Evolutionary conservation across 2,888 invertebrate species (phyloP).

Genomic region (Ochropacha duplaris): DNA sequence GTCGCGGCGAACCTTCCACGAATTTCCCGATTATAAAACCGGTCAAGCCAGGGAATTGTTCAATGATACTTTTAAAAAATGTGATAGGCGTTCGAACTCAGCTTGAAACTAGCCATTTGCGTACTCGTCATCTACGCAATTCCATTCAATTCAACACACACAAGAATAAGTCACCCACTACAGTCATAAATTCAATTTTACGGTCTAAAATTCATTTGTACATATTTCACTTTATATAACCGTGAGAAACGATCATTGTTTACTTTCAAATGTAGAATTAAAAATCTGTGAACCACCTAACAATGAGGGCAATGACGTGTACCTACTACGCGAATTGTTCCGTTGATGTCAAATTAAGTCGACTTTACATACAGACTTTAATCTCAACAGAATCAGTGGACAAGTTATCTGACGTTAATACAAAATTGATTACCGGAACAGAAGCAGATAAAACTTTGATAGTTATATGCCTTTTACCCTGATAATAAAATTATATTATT

Average conservation of each 20-base stretch:
- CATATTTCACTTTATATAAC: background rate
- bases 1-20: constrained; percentile 53
- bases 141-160: background rate
- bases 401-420: constrained; percentile 5
- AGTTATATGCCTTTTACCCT: too few species aligned
- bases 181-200: background rate
- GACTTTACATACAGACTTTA: constrained; percentile 11
- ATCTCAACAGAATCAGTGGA: constrained; percentile 18
- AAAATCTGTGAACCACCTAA: constrained; percentile 15
- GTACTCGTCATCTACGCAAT: constrained; percentile 8
- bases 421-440: background rate
- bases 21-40: constrained; percentile 69
- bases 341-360: constrained; percentile 32
- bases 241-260: constrained; percentile 6
- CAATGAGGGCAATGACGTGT: constrained; percentile 26
- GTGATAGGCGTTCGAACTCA: constrained; percentile 49
- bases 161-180: background rate
- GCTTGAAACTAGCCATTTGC: constrained; percentile 40
- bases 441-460: background rate
- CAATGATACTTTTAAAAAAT: constrained; percentile 45
- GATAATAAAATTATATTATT: too few species aligned
- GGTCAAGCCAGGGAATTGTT: constrained; percentile 54
- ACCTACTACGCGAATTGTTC: constrained; percentile 24
- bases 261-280: constrained; percentile 13
- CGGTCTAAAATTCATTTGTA: background rate